These are phyloP conservation scores for Myoxocephalus aenaeus DNA, from an alignment of 2,797 vertebrate species.

Conservation along the genomic window DNA sequence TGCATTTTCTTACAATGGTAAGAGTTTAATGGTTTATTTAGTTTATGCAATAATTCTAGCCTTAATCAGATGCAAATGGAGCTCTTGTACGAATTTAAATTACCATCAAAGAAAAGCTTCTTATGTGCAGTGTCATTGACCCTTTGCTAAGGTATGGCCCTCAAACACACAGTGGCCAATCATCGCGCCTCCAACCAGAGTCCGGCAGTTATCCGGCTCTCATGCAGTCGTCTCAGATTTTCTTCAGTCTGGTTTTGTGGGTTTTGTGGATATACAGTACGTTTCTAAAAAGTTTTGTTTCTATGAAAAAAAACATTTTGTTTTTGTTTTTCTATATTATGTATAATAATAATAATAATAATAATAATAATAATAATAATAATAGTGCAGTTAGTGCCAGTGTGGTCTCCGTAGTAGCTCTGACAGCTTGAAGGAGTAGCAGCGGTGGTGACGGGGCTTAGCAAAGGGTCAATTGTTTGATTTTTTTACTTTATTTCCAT, in stretches of 20 bases:
- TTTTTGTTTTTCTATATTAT: neutral
- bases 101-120: neutral
- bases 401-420: too few relatives aligned
- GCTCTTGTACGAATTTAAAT: neutral
- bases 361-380: too few relatives aligned
- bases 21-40: neutral
- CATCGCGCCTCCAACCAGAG: neutral
- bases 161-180: neutral
- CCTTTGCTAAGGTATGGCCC: neutral
- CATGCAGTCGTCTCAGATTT: neutral
- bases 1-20: neutral
- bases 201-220: neutral
- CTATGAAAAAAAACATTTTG: too few relatives aligned
- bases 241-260: neutral
- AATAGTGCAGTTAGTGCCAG: neutral
- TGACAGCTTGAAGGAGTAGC: too few relatives aligned
- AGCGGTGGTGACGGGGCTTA: neutral
- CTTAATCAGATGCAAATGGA: neutral
- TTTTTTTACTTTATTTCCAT: constrained; percentile 5
- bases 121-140: neutral
- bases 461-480: neutral
- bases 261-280: too few relatives aligned
- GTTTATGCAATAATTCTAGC: neutral
- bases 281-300: neutral
- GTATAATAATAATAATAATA: neutral